Evolutionary conservation across 2,113 vertebrate genomes (phyloP), one percentile per base, ranked within the genome.

Genomic region (Nothoprocta perdicaria): DNA sequence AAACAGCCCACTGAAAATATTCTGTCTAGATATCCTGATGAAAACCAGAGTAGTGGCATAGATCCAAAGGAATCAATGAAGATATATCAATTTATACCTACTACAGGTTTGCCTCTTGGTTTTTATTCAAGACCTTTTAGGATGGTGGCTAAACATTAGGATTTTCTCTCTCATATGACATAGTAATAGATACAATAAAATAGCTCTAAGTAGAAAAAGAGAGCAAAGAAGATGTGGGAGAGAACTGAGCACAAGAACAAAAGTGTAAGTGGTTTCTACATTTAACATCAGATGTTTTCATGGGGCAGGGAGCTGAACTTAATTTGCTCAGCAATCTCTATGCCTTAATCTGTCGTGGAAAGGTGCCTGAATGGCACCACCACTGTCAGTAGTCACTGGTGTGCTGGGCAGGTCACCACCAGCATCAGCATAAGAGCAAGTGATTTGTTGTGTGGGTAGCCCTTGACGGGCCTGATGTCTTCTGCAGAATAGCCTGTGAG

Each of bases 1-100:
- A 93, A 86, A 68, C 63, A 93, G 35, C 55, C 26, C 35, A 88
- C 80, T 69, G 33, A 89, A 89, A 73, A 10, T 60, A 66, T 95
- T 84, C 33, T 24, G 5, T 6, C 74, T 90, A 80, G 62, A 82
- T 89, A 69, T 73, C 29, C 67, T 90, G 86, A 92, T 26, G 78
- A 77, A 94, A 95, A 74, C 71, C 95, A 92, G 90, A 93, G 48
- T 55, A 82, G 46, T 95, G 90, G 72, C 81, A 57, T 41, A 77
- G 60, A 46, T 84, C 67, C 81, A 92, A 82, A 82, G 52, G 81
- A 92, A 90, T 90, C 67, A 94, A 72, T 92, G 79, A 75, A 74
- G 75, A 85, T 85, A 63, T 40, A 90, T 80, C 65, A 87, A 14
- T 92, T 94, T 83, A 29, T 90, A 92, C 92, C 92, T 87, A 87